phyloP scores from a whole-genome alignment of 2,113 vertebrate species.

The Pagrus major region DNA sequence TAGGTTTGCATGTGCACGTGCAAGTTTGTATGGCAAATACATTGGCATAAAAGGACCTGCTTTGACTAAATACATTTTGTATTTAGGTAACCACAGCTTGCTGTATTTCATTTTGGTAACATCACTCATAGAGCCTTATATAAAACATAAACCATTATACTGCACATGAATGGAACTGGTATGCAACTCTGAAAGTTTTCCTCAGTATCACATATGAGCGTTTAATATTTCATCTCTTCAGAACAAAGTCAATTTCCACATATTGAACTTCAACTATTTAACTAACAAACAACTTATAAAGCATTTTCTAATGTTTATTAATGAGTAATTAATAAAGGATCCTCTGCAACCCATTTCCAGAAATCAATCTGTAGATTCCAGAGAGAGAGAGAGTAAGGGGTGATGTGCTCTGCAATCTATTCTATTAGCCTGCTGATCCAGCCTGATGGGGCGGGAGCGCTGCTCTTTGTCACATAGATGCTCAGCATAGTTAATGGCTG shows the following conservation, averaged over 20 bases:
- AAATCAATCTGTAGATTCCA: neutral
- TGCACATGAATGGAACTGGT: no score
- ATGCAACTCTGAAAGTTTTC: no score
- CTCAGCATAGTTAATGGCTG: slow-evolving; percentile 46
- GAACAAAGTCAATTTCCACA: no score
- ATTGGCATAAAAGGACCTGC: slow-evolving; percentile 28
- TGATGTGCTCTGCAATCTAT: slow-evolving; percentile 77
- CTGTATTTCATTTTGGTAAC: slow-evolving; percentile 15
- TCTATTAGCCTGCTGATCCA: slow-evolving; percentile 73
- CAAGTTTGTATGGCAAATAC: neutral
- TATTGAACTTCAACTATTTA: no score
- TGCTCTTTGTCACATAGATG: slow-evolving; percentile 47
- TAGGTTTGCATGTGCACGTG: slow-evolving; percentile 25
- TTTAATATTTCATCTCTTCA: no score
- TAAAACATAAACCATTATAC: neutral
- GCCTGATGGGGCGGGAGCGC: slow-evolving; percentile 30
- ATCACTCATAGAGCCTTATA: slow-evolving; percentile 4
- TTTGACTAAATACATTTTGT: slow-evolving; percentile 15
- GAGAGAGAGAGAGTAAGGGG: neutral
- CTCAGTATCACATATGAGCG: no score
- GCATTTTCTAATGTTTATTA: no score
- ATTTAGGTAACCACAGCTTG: slow-evolving; percentile 20
- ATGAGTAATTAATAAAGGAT: no score
- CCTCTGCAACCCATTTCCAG: no score
- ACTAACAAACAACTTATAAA: no score